Conservation (phyloP, 2,797 vertebrate genomes). For the Rachycentron canadum region DNA sequence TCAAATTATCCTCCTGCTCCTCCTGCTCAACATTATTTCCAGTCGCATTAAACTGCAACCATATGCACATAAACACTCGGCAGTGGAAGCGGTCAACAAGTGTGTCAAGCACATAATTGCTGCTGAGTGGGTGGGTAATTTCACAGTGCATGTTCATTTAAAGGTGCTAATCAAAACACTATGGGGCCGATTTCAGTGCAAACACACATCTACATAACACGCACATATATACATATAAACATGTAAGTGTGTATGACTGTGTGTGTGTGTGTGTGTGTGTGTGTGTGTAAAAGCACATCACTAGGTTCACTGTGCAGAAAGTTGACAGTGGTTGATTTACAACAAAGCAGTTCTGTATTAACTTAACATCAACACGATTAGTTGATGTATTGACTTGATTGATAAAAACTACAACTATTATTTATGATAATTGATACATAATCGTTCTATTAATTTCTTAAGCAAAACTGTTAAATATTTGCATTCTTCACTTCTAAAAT, state of each 20-base stretch:
- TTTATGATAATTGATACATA: too few species aligned
- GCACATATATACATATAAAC: background rate
- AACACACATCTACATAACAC: slow-evolving; percentile 34
- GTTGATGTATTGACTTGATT: too few species aligned
- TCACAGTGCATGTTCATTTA: slow-evolving; percentile 51
- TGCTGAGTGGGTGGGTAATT: slow-evolving; percentile 56
- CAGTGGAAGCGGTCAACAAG: slow-evolving; percentile 38
- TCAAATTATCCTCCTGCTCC: background rate
- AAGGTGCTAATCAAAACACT: slow-evolving; percentile 55
- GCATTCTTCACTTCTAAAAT: too few species aligned
- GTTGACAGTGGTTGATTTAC: background rate
- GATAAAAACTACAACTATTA: too few species aligned
- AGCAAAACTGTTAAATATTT: too few species aligned
- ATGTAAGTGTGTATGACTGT: background rate
- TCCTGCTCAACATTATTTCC: slow-evolving; percentile 18
- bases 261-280: background rate
- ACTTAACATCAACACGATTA: too few species aligned
- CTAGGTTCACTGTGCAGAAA: background rate
- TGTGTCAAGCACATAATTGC: slow-evolving; percentile 70
- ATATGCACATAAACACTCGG: slow-evolving; percentile 22
- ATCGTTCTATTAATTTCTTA: too few species aligned
- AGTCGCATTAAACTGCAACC: slow-evolving; percentile 36
- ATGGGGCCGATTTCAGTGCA: slow-evolving; percentile 15
- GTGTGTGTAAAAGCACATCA: background rate
- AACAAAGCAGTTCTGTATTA: too few species aligned